phyloP scores from a whole-genome alignment of 2,888 invertebrate genomes.

The Teleiodes luculella region DNA sequence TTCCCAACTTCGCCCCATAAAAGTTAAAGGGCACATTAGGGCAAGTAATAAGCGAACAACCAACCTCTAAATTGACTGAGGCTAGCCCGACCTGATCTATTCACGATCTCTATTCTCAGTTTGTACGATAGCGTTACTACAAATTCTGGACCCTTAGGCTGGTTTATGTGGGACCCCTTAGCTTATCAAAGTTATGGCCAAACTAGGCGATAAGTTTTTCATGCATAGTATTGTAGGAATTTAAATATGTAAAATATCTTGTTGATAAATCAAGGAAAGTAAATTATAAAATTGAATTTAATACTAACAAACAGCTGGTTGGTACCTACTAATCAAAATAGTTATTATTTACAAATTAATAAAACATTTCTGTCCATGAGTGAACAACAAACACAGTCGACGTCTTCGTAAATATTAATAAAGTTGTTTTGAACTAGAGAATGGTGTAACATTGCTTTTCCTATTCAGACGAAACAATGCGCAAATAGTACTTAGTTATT shows the following conservation, averaged over 20 bases:
- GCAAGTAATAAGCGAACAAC: constrained; percentile 73
- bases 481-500: not conserved
- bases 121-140: constrained; percentile 20
- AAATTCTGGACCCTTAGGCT: not conserved
- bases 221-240: not conserved
- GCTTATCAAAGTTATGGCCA: not conserved
- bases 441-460: not conserved
- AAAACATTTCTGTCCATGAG: no score
- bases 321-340: no score
- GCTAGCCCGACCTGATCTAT: constrained; percentile 52
- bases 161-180: not conserved
- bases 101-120: constrained; percentile 42
- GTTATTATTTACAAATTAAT: no score
- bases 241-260: no score
- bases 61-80: constrained; percentile 59
- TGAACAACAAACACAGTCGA: no score
- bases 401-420: no score
- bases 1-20: constrained; percentile 72
- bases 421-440: no score
- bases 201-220: not conserved
- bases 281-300: no score
- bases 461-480: not conserved
- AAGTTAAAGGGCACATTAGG: constrained; percentile 76
- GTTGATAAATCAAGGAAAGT: no score
- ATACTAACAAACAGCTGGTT: no score